Percentiles rank a stretch among this genome's conserved stretches.
Conservation (phyloP, 2,888 invertebrate genomes). For the Orthosia cruda region DNA sequence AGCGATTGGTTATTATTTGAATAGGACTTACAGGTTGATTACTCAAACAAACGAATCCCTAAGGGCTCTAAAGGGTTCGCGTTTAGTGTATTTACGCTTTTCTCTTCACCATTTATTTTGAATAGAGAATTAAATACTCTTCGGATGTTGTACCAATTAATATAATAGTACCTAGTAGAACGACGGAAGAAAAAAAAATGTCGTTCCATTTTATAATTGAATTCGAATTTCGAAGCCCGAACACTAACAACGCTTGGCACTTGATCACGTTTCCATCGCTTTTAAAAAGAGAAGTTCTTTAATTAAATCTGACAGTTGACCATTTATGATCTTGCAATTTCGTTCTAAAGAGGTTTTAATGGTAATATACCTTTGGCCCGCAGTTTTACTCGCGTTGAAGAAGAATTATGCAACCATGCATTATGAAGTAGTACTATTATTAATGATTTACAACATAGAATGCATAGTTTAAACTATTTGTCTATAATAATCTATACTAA, state of each 20-base stretch:
- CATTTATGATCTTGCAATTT: conserved; percentile 53
- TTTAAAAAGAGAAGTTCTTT: conserved; percentile 52
- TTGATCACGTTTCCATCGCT: conserved; percentile 58
- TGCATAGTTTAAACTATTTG: too few relatives aligned
- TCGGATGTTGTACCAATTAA: conserved; percentile 44
- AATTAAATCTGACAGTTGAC: conserved; percentile 58
- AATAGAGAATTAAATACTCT: conserved; percentile 46
- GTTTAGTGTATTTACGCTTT: conserved; percentile 41
- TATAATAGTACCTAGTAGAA: conserved; percentile 24
- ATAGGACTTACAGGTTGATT: conserved; percentile 58
- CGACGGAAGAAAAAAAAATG: conserved; percentile 26
- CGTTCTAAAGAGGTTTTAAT: conserved; percentile 21
- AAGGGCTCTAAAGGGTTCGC: conserved; percentile 38
- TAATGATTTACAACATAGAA: too few relatives aligned
- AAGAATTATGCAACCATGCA: conserved; percentile 11
- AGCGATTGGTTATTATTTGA: conserved; percentile 59
- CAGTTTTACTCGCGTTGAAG: background rate
- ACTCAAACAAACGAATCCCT: conserved; percentile 54
- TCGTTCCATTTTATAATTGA: conserved; percentile 45
- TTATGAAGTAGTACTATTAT: background rate
- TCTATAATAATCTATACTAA: too few relatives aligned
- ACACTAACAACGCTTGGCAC: conserved; percentile 40
- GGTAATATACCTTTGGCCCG: conserved; percentile 1
- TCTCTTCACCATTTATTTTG: conserved; percentile 41
- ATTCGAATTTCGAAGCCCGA: conserved; percentile 49